These are phyloP conservation scores for Gallinago media DNA, from an alignment of 2,113 vertebrate species.

Conservation along the genomic window DNA sequence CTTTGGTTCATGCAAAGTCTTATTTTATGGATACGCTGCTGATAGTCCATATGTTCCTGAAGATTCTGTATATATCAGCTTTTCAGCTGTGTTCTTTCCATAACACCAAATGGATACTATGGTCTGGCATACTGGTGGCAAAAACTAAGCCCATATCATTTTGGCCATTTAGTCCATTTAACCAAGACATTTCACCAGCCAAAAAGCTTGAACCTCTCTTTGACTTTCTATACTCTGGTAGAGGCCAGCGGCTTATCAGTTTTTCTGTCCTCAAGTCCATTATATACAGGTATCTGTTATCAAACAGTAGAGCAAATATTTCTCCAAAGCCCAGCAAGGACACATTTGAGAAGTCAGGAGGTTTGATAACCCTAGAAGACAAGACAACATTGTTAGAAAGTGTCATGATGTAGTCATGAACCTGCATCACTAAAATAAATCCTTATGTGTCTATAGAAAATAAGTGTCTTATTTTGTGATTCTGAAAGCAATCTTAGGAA, in stretches of 20 bases:
- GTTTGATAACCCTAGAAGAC: conserved; percentile 91
- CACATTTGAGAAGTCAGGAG: conserved; percentile 88
- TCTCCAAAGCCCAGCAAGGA: conserved; percentile 95
- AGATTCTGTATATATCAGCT: neutral
- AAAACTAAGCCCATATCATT: conserved; percentile 97
- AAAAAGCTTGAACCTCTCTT: conserved; percentile 98
- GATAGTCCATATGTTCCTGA: conserved; percentile 37
- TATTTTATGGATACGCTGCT: conserved; percentile 64
- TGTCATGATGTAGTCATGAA: neutral
- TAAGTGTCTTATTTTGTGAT: neutral
- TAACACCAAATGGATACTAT: conserved; percentile 98
- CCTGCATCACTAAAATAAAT: neutral
- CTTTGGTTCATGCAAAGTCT: conserved; percentile 92
- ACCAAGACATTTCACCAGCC: conserved; percentile 93
- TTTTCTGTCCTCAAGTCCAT: conserved; percentile 97
- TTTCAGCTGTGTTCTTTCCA: conserved; percentile 95
- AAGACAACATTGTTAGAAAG: conserved; percentile 4
- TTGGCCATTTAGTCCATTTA: conserved; percentile 91
- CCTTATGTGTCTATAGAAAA: neutral
- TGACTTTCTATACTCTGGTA: conserved; percentile 96
- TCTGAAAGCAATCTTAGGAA: neutral
- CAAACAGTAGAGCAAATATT: conserved; percentile 95
- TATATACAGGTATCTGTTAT: conserved; percentile 95
- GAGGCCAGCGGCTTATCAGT: conserved; percentile 94
- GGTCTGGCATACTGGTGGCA: conserved; percentile 98